phyloP scores from a whole-genome alignment of 2,888 invertebrate species.

The Electrophaes corylata region DNA sequence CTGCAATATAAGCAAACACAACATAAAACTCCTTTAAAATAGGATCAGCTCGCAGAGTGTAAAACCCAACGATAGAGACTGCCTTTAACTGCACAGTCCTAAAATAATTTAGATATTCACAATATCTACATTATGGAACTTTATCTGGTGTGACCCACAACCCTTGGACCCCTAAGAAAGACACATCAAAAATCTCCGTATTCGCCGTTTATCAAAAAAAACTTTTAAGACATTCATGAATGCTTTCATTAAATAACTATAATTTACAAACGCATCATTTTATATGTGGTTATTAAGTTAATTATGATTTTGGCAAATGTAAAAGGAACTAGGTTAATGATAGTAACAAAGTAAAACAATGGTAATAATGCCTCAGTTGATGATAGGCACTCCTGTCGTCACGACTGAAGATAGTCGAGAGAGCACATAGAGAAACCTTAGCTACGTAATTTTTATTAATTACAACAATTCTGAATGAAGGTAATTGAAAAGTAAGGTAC shows the following conservation, averaged over 20 bases:
- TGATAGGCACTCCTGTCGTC: slow-evolving; percentile 25
- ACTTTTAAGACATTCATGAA: slow-evolving; percentile 27
- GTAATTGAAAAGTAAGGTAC: slow-evolving; percentile 36
- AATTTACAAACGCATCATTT: slow-evolving; percentile 27
- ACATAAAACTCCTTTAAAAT: slow-evolving; percentile 67
- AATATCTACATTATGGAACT: slow-evolving; percentile 83
- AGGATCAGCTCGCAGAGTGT: slow-evolving; percentile 74
- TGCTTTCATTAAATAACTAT: slow-evolving; percentile 29
- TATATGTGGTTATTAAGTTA: slow-evolving; percentile 25
- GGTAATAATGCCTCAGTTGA: slow-evolving; percentile 22
- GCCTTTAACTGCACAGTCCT: slow-evolving; percentile 70
- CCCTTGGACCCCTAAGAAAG: slow-evolving; percentile 69
- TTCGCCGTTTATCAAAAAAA: slow-evolving; percentile 65
- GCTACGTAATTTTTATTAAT: slow-evolving; percentile 46
- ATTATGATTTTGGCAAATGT: slow-evolving; percentile 31
- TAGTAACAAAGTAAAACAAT: slow-evolving; percentile 26
- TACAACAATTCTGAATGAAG: slow-evolving; percentile 29
- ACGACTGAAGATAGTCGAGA: slow-evolving; percentile 28
- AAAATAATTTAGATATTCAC: slow-evolving; percentile 83
- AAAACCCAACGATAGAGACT: slow-evolving; percentile 82
- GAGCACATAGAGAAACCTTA: slow-evolving; percentile 41
- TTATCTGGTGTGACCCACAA: slow-evolving; percentile 73
- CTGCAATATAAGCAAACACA: slow-evolving; percentile 73
- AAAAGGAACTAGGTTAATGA: slow-evolving; percentile 31
- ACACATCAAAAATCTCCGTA: slow-evolving; percentile 54